A percentile compares a stretch with the other conserved stretches of the same genome.
Evolutionary conservation across 1,140 invertebrate genomes (phyloP).

Genomic region (Akabosia matsudoensis): DNA sequence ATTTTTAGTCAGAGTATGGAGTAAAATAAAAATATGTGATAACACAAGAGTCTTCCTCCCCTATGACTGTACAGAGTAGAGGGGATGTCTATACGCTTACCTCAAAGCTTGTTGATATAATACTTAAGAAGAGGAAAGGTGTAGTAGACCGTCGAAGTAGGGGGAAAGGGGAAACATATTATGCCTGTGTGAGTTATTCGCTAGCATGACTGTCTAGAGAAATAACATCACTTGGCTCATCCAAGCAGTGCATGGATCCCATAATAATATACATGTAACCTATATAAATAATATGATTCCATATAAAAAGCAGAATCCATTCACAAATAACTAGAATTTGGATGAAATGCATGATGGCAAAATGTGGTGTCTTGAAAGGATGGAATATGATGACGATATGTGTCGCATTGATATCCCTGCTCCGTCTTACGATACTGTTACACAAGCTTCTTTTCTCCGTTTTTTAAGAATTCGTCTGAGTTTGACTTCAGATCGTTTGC

Average conservation of each 20-base stretch:
- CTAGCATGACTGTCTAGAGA: slow-evolving; percentile 21
- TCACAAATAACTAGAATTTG: slow-evolving; percentile 21
- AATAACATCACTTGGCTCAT: slow-evolving; percentile 12
- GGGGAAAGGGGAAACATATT: slow-evolving; percentile 1
- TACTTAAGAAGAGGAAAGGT: not conserved
- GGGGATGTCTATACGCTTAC: too few species aligned
- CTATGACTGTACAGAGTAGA: too few species aligned
- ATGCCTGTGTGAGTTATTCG: slow-evolving; percentile 23
- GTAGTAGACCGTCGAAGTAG: not conserved
- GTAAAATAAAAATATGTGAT: slow-evolving; percentile 21
- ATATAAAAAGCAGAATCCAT: slow-evolving; percentile 6
- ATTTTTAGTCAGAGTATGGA: not conserved
- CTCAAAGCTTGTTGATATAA: not conserved
- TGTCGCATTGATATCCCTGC: not conserved
- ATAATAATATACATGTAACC: not conserved
- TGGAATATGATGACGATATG: slow-evolving; percentile 20
- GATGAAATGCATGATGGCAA: not conserved
- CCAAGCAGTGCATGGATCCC: too few species aligned
- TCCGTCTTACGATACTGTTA: not conserved
- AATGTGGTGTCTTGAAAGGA: not conserved
- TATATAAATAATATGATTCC: slow-evolving; percentile 6
- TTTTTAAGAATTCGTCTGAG: not conserved
- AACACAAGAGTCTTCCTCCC: not conserved
- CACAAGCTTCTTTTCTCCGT: not conserved
- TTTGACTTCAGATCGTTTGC: not conserved